A percentile compares a stretch with the other conserved stretches of the same genome.
phyloP scores from a whole-genome alignment of 1,140 invertebrate species.

The Nylanderia fulva region DNA sequence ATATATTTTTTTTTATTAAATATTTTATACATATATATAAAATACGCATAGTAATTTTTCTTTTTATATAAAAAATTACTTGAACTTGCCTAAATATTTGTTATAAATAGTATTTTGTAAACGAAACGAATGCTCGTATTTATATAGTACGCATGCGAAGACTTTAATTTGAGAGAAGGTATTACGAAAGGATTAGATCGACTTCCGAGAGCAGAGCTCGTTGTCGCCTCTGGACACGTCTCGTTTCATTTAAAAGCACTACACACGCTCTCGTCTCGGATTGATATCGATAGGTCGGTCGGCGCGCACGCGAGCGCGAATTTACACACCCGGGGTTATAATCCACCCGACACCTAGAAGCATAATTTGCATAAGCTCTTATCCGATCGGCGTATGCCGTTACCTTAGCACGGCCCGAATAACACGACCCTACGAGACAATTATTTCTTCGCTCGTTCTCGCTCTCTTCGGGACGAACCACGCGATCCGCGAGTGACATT shows the following conservation, averaged over 20 bases:
- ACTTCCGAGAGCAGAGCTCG: background rate
- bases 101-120: too few species aligned
- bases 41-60: too few species aligned
- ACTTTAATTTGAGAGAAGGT: background rate
- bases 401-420: conserved; percentile 45
- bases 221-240: background rate
- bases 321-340: conserved; percentile 38
- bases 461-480: background rate
- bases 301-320: conserved; percentile 38
- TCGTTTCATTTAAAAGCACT: conserved; percentile 16
- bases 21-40: too few species aligned
- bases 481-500: conserved; percentile 42
- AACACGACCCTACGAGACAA: conserved; percentile 43
- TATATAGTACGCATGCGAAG: background rate
- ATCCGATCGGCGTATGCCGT: conserved; percentile 54
- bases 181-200: conserved; percentile 24
- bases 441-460: conserved; percentile 49
- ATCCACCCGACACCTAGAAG: conserved; percentile 52
- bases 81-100: too few species aligned
- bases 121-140: too few species aligned
- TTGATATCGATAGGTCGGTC: conserved; percentile 13
- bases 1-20: too few species aligned
- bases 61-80: too few species aligned
- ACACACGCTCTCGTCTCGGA: background rate
- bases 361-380: conserved; percentile 66